phyloP scores from a whole-genome alignment of 2,113 vertebrate species.

The Pimephales promelas region DNA sequence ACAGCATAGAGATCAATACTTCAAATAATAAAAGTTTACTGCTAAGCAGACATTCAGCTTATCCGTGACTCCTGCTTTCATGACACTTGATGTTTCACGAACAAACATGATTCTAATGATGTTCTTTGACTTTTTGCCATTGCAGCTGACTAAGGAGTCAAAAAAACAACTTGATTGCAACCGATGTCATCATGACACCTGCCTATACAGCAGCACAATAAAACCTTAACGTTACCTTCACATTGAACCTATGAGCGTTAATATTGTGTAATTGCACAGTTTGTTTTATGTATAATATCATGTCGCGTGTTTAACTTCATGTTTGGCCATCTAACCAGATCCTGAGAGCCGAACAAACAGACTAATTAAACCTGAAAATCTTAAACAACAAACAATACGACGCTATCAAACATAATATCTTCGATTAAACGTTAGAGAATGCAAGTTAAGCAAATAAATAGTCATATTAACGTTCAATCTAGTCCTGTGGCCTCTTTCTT shows the following conservation, averaged over 20 bases:
- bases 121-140: conserved; percentile 14
- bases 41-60: background rate
- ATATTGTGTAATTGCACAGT: background rate
- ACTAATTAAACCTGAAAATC: background rate
- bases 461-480: background rate
- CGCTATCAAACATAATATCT: background rate
- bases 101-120: background rate
- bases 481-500: background rate
- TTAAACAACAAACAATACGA: background rate
- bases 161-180: conserved; percentile 19
- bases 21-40: background rate
- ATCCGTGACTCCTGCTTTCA: background rate
- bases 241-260: background rate
- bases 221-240: background rate
- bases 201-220: background rate
- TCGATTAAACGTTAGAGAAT: background rate
- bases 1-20: background rate
- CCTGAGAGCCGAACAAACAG: background rate
- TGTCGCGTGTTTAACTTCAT: background rate
- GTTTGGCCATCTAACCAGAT: background rate
- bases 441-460: background rate
- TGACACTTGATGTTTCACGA: background rate
- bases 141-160: conserved; percentile 26
- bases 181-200: conserved; percentile 43
- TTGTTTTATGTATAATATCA: conserved; percentile 8